Evolutionary conservation across 2,113 vertebrate genomes (phyloP).

Genomic region (Clarias batrachus): DNA sequence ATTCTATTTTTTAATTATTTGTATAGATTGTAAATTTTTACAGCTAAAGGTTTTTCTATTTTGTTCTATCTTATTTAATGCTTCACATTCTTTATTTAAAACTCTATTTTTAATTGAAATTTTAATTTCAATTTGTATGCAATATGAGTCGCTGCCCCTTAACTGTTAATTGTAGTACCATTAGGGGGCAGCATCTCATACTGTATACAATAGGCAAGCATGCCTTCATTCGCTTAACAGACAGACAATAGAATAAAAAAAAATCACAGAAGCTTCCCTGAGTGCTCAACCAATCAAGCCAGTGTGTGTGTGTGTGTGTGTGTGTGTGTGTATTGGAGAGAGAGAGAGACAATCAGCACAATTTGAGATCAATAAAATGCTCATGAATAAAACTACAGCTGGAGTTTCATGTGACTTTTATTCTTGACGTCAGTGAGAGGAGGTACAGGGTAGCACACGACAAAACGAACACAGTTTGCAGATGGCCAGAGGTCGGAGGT

Average conservation of each 20-base stretch:
- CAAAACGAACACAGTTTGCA: constrained; percentile 20
- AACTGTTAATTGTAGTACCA: background rate
- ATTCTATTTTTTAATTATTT: too few species aligned
- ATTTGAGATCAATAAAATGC: background rate
- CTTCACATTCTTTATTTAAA: too few species aligned
- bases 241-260: background rate
- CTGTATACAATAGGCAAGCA: background rate
- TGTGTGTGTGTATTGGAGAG: background rate
- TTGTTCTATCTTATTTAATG: too few species aligned
- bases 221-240: background rate
- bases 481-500: constrained; percentile 7
- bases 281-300: background rate
- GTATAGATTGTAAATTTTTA: too few species aligned
- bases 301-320: background rate
- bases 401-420: constrained; percentile 54
- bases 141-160: background rate
- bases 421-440: constrained; percentile 38
- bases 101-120: too few species aligned
- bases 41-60: too few species aligned
- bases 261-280: too few species aligned
- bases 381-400: constrained; percentile 1
- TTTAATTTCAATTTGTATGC: too few species aligned
- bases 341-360: background rate
- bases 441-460: constrained; percentile 16
- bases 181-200: too few species aligned